A percentile compares a stretch with the other conserved stretches of the same genome.
These are phyloP conservation scores for Mesorhabditis belari DNA, from an alignment of 2,888 invertebrate species.

Conservation along the genomic window DNA sequence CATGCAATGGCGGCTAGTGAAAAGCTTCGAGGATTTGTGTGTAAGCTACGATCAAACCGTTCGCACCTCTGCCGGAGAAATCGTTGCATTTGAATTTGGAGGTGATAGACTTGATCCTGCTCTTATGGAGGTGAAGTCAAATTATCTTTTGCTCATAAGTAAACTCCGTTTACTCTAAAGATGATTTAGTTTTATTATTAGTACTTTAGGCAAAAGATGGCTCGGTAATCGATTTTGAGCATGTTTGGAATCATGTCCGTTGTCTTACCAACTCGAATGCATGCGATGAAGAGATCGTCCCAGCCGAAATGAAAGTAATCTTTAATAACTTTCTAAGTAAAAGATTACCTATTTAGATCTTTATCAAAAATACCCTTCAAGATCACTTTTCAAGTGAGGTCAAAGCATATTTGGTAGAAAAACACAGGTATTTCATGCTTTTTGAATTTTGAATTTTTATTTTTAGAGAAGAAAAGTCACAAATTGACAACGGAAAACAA, in stretches of 20 bases:
- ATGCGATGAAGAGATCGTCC: no score
- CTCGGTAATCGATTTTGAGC: slow-evolving; percentile 68
- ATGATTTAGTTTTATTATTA: no score
- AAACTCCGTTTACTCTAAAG: not conserved
- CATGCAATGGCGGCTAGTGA: slow-evolving; percentile 90
- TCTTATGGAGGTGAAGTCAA: slow-evolving; percentile 80
- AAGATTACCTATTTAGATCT: no score
- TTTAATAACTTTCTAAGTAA: no score
- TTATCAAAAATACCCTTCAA: no score
- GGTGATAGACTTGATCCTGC: slow-evolving; percentile 90
- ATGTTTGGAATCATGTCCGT: slow-evolving; percentile 67
- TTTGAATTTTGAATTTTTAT: not conserved
- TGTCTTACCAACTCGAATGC: no score
- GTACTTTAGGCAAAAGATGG: slow-evolving; percentile 43
- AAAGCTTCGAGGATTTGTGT: slow-evolving; percentile 89
- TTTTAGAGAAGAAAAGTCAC: not conserved
- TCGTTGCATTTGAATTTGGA: slow-evolving; percentile 88
- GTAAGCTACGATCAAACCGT: slow-evolving; percentile 79
- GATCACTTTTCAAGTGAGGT: no score
- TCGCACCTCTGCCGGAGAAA: slow-evolving; percentile 54
- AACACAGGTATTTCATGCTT: no score
- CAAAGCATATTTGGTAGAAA: no score
- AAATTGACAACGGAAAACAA: not conserved
- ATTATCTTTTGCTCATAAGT: not conserved
- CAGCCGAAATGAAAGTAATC: no score